Evolutionary conservation across 2,797 vertebrate genomes (phyloP).

Genomic region (Sandelia bainsii): DNA sequence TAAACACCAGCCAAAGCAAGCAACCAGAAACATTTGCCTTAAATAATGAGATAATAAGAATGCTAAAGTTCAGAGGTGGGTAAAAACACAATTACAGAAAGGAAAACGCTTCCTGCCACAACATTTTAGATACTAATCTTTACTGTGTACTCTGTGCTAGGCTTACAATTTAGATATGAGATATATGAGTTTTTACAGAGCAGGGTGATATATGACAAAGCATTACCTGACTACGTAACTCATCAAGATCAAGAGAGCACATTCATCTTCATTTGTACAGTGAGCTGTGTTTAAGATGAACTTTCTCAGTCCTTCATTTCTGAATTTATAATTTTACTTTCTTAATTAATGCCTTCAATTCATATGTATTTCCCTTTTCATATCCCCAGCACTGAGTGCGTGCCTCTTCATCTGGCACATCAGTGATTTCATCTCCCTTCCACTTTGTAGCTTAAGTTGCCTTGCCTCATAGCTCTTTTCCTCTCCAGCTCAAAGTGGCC

Average conservation of each 20-base stretch:
- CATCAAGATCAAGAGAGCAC: background rate
- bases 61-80: slow-evolving; percentile 32
- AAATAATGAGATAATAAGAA: slow-evolving; percentile 62
- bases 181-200: background rate
- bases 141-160: background rate
- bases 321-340: slow-evolving; percentile 22
- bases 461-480: slow-evolving; percentile 7
- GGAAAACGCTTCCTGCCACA: background rate
- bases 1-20: slow-evolving; percentile 49
- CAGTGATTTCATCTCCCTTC: slow-evolving; percentile 56
- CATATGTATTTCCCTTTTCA: slow-evolving; percentile 30
- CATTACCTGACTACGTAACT: background rate
- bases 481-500: slow-evolving; percentile 7
- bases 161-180: slow-evolving; percentile 15
- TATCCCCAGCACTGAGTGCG: slow-evolving; percentile 40
- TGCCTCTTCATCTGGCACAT: slow-evolving; percentile 39
- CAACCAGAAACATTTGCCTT: slow-evolving; percentile 56
- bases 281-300: slow-evolving; percentile 1
- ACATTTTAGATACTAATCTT: slow-evolving; percentile 16
- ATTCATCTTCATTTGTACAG: background rate
- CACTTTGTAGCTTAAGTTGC: slow-evolving; percentile 45
- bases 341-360: slow-evolving; percentile 29
- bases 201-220: background rate
- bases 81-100: slow-evolving; percentile 33
- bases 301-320: slow-evolving; percentile 10